Evolutionary conservation across 2,888 invertebrate species (phyloP).

Genomic region (Agrenia bidenticulata): DNA sequence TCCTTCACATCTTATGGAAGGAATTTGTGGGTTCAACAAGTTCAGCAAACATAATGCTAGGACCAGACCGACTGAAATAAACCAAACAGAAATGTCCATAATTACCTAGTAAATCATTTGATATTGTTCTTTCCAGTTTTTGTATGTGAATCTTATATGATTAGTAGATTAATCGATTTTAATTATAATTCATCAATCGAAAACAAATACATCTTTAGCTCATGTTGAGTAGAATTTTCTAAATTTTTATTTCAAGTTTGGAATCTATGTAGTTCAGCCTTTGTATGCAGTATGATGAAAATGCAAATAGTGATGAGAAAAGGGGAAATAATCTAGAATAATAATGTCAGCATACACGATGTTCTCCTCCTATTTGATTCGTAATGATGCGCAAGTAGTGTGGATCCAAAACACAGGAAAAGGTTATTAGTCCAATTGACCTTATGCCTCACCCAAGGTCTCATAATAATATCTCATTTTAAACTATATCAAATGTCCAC

Average conservation of each 20-base stretch:
- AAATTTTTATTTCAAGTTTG: neutral
- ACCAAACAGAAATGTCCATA: too few species aligned
- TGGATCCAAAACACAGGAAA: constrained; percentile 16
- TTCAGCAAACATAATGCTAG: constrained; percentile 42
- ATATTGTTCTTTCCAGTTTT: too few species aligned
- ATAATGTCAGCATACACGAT: neutral
- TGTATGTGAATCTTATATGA: too few species aligned
- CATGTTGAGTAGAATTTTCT: neutral
- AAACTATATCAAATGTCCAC: too few species aligned
- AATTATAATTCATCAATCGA: too few species aligned
- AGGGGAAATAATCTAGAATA: neutral
- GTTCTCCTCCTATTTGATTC: constrained; percentile 2
- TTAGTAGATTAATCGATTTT: too few species aligned
- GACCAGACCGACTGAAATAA: constrained; percentile 38
- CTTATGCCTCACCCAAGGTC: constrained; percentile 35
- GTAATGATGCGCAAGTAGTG: neutral
- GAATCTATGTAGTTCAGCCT: neutral
- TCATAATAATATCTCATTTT: constrained; percentile 9
- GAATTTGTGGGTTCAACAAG: constrained; percentile 43
- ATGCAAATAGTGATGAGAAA: neutral
- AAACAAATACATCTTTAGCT: neutral
- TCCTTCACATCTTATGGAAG: constrained; percentile 43
- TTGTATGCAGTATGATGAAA: neutral
- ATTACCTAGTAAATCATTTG: too few species aligned
- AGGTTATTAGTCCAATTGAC: constrained; percentile 34